A percentile compares a stretch with the other conserved stretches of the same genome.
These are phyloP conservation scores for Pipistrellus pipistrellus DNA, from an alignment of 2,797 vertebrate species.

Conservation along the genomic window DNA sequence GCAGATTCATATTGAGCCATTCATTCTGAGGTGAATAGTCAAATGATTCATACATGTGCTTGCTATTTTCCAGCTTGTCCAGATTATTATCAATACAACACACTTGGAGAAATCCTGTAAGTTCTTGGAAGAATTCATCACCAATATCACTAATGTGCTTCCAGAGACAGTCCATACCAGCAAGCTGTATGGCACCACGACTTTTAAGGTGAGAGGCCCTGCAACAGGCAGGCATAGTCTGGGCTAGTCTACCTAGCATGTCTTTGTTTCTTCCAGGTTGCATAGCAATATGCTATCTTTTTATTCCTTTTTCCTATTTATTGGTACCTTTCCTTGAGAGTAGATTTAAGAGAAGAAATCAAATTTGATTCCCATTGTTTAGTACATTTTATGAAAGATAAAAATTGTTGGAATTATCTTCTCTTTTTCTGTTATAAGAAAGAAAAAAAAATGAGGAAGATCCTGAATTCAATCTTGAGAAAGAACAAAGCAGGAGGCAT, in stretches of 20 bases:
- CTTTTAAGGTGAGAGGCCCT: constrained; percentile 94
- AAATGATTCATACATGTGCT: constrained; percentile 15
- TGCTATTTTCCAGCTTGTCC: constrained; percentile 92
- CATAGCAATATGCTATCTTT: not conserved
- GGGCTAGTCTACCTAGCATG: not conserved
- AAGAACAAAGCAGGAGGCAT: not conserved
- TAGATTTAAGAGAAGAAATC: constrained; percentile 3
- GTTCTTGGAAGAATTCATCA: constrained; percentile 98
- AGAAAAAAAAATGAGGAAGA: not conserved
- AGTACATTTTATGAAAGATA: not conserved
- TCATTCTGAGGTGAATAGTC: not conserved
- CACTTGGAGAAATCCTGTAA: constrained; percentile 97
- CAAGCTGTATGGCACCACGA: constrained; percentile 97
- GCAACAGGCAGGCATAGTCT: not conserved
- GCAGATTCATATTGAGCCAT: not conserved
- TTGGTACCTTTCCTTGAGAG: constrained; percentile 10
- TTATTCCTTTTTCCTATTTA: not conserved
- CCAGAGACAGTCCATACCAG: constrained; percentile 95
- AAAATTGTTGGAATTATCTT: not conserved
- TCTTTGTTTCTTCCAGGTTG: not conserved
- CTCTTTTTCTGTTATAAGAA: constrained; percentile 48
- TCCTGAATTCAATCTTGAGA: not conserved
- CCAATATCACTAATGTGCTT: constrained; percentile 97
- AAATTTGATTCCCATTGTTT: constrained; percentile 33
- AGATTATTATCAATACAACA: constrained; percentile 98